Evolutionary conservation across 1,140 invertebrate species (phyloP).

Genomic region (Temnothorax nylanderi): DNA sequence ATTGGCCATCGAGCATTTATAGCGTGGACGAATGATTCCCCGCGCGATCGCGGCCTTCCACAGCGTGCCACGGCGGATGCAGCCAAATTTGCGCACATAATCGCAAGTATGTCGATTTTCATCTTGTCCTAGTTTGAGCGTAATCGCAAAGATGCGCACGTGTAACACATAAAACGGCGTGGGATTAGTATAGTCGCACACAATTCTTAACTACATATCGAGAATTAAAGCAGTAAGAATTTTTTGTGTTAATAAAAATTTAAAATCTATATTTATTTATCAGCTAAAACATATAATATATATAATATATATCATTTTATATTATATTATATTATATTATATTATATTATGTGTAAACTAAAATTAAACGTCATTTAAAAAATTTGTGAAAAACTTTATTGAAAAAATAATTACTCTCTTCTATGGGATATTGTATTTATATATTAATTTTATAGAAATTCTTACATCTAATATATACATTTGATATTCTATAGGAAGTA

Average conservation of each 20-base stretch:
- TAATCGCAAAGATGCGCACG: constrained; percentile 64
- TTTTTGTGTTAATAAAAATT: neutral
- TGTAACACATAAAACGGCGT: constrained; percentile 28
- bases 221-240: neutral
- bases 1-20: neutral
- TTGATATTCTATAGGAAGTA: neutral
- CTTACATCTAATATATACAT: neutral
- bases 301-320: neutral
- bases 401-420: neutral
- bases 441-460: neutral
- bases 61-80: neutral
- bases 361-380: neutral
- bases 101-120: constrained; percentile 79
- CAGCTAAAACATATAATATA: neutral
- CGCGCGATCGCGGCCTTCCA: neutral
- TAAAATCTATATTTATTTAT: constrained; percentile 5
- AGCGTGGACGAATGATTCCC: neutral
- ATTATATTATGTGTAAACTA: neutral
- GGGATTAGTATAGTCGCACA: neutral
- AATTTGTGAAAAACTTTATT: neutral
- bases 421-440: neutral
- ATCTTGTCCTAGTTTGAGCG: constrained; percentile 78
- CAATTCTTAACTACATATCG: constrained; percentile 4
- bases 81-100: constrained; percentile 51
- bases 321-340: neutral